Conservation (phyloP, 2,888 invertebrate genomes). For the Lithophane ornitopus region DNA sequence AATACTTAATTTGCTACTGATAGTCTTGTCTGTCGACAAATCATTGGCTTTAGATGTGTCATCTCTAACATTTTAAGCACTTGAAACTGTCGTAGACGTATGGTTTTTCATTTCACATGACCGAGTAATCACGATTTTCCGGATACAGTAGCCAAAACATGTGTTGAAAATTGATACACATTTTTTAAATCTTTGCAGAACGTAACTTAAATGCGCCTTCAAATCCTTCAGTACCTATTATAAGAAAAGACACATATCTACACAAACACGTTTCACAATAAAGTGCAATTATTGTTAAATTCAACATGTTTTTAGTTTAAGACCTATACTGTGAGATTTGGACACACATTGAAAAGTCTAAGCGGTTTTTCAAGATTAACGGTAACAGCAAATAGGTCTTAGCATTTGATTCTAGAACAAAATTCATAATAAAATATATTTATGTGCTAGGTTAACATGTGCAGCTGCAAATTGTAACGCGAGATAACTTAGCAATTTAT, state of each 20-base stretch:
- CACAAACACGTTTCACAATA: not conserved
- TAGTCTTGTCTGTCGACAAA: constrained; percentile 32
- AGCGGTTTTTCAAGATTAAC: not conserved
- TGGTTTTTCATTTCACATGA: constrained; percentile 9
- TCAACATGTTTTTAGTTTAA: not conserved
- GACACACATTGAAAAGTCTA: not conserved
- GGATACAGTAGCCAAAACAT: not conserved
- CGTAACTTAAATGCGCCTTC: not conserved
- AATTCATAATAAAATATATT: not conserved
- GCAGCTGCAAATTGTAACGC: constrained; percentile 1
- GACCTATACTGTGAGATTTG: not conserved
- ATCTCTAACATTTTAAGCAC: constrained; percentile 10
- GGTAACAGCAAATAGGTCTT: not conserved
- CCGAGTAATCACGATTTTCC: not conserved
- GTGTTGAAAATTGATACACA: not conserved
- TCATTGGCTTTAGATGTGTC: constrained; percentile 31
- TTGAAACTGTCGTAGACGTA: constrained; percentile 3
- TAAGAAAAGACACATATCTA: not conserved
- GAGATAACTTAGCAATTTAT: constrained; percentile 42
- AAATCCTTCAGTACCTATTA: not conserved
- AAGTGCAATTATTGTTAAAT: not conserved
- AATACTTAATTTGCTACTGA: constrained; percentile 47
- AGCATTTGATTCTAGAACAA: not conserved
- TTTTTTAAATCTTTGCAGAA: not conserved
- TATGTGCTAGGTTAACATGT: not conserved